Base-by-base conservation (phyloP, 2,797 vertebrate genomes). In the Anguilla megastoma region DNA sequence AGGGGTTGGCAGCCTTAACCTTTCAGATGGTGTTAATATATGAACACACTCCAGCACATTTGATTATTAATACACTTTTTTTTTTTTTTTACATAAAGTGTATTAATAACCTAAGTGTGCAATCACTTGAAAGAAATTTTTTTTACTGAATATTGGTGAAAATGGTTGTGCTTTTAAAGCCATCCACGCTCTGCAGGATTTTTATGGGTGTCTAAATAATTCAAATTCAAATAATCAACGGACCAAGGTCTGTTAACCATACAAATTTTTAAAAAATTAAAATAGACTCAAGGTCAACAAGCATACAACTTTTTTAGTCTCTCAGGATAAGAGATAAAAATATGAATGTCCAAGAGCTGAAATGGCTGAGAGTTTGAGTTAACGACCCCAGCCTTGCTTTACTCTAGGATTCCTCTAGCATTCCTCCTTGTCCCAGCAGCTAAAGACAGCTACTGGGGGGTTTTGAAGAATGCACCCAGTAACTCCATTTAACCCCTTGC, bases 401-500 rank as follows among this genome's bases (percentile, higher is more conserved):
- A 85, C 54, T 85, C 88, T 84, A 82, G 84, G 58, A 48, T 90
- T 89, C 24, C 56, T 90, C n/a, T 90, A 6, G 89, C 89, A 90
- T 89, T 66, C 88, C 60, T 85, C 36, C 85, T 88, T 89, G 88
- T 89, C 90, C 89, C 79, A n/a, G 84, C 33, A 71, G 86, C 54
- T 85, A 60, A 6, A 60, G 30, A 3, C 30, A 79, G 36, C 79
- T 50, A 60, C 86, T 2, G 82, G 76, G 84, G 88, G 87, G 85
- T 69, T 84, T 86, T 89, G 5, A 88, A 85, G 88, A 89, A 86
- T 89, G 87, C 88, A 0, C n/a, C 6, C 52, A 58, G 24, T 45
- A 30, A 14, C 85, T 45, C 16, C 33, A 82, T 82, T 82, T 45
- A 41, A 82, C 30, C 79, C 30, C 45, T 24, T 48, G 30, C 5